These are phyloP conservation scores for Zosterops hypoxanthus DNA, from an alignment of 2,113 vertebrate genomes.

Conservation along the genomic window DNA sequence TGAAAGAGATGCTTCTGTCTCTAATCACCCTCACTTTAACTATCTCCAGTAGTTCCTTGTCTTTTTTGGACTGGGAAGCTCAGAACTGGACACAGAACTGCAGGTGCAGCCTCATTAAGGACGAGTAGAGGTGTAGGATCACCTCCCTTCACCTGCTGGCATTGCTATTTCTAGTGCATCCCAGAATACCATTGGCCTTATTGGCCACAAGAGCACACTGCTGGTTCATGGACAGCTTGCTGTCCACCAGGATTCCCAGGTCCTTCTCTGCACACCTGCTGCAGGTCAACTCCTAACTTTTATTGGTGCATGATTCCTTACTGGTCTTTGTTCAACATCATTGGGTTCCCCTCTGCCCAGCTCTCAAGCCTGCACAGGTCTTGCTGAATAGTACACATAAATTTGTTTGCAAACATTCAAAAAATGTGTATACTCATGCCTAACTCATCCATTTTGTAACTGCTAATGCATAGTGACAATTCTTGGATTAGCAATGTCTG, in stretches of 20 bases:
- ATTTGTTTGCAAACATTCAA: background rate
- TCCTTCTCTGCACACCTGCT: background rate
- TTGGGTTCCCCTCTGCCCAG: background rate
- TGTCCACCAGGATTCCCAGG: background rate
- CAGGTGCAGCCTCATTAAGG: background rate
- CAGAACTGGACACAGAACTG: background rate
- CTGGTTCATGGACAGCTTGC: background rate
- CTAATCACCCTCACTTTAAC: background rate
- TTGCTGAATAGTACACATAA: background rate
- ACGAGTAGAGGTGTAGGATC: background rate
- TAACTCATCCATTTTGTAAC: background rate
- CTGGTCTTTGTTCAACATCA: background rate
- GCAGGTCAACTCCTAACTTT: background rate
- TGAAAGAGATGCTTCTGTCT: background rate
- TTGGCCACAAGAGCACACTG: background rate
- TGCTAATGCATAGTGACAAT: background rate
- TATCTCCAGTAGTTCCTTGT: background rate
- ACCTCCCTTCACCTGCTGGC: background rate
- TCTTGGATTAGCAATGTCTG: background rate
- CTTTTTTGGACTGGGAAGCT: background rate
- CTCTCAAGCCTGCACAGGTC: background rate
- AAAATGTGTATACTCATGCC: fast-evolving
- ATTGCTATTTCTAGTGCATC: background rate
- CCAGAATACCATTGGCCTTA: background rate
- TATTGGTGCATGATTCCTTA: background rate